Conservation (phyloP, 1,140 invertebrate species). For the Pseudomyrmex flavicornis region DNA sequence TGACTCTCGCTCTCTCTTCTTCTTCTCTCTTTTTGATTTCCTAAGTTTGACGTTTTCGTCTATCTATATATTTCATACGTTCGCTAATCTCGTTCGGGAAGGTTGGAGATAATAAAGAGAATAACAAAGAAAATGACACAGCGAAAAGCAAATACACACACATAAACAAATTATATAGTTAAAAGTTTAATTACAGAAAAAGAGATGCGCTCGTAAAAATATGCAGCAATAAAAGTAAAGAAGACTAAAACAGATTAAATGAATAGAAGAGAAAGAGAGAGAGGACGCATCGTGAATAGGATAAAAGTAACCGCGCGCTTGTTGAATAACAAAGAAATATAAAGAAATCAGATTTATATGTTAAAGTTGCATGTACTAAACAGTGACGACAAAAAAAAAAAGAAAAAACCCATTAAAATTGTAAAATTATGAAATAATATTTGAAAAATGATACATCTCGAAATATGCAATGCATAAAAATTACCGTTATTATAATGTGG, state of each 20-base stretch:
- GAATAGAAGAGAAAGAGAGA: too few relatives aligned
- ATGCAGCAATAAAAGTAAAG: not conserved
- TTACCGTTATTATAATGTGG: constrained; percentile 5
- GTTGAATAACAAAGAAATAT: not conserved
- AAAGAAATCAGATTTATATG: constrained; percentile 17
- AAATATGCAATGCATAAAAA: constrained; percentile 4
- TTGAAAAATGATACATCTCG: not conserved
- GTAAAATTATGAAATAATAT: not conserved
- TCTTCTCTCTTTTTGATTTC: not conserved
- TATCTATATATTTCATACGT: not conserved
- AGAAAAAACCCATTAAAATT: not conserved
- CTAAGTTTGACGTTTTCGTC: constrained; percentile 3
- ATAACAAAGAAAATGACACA: not conserved
- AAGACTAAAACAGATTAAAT: constrained; percentile 1
- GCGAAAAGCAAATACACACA: not conserved
- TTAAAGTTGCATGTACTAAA: not conserved
- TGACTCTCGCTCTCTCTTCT: too few relatives aligned
- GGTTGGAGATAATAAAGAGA: not conserved
- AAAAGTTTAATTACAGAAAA: constrained; percentile 2
- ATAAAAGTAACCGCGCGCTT: not conserved
- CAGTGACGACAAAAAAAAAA: not conserved
- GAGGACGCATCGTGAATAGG: not conserved
- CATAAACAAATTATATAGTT: not conserved
- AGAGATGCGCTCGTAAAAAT: not conserved
- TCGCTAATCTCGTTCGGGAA: not conserved